These are phyloP conservation scores for Palythoa grandiflora DNA, from an alignment of 92 coral and sea anemone species.

Conservation along the genomic window DNA sequence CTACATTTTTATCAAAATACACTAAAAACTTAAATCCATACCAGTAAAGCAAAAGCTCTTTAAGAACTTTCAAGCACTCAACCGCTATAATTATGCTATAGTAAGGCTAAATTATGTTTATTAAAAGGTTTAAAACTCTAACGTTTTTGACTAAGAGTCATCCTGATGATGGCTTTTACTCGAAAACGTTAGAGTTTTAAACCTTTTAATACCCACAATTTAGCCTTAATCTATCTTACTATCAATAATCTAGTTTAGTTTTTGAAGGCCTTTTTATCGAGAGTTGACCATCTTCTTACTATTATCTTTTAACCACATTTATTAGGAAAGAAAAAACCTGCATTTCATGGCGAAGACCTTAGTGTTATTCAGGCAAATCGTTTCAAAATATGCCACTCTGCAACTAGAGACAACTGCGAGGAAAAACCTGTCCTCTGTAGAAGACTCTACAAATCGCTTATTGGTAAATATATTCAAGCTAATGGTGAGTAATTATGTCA, in stretches of 20 bases:
- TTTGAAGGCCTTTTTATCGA: not conserved
- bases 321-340: slow-evolving; percentile 11
- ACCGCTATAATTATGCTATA: too few relatives aligned
- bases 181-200: too few relatives aligned
- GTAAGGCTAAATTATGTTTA: too few relatives aligned
- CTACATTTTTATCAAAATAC: too few relatives aligned
- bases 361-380: not conserved
- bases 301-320: not conserved
- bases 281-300: not conserved
- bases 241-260: not conserved
- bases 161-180: too few relatives aligned
- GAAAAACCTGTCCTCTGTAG: not conserved
- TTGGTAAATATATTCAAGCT: not conserved
- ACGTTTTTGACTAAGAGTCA: too few relatives aligned
- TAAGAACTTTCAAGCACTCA: too few relatives aligned
- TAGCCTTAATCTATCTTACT: not conserved
- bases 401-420: not conserved
- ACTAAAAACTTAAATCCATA: too few relatives aligned
- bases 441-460: not conserved
- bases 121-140: too few relatives aligned
- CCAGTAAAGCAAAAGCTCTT: too few relatives aligned
- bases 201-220: too few relatives aligned
- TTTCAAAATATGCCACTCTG: not conserved
- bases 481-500: not conserved
- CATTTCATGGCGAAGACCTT: slow-evolving; percentile 3